Evolutionary conservation across 2,888 invertebrate genomes (phyloP).

Genomic region (Ectemnius lituratus): DNA sequence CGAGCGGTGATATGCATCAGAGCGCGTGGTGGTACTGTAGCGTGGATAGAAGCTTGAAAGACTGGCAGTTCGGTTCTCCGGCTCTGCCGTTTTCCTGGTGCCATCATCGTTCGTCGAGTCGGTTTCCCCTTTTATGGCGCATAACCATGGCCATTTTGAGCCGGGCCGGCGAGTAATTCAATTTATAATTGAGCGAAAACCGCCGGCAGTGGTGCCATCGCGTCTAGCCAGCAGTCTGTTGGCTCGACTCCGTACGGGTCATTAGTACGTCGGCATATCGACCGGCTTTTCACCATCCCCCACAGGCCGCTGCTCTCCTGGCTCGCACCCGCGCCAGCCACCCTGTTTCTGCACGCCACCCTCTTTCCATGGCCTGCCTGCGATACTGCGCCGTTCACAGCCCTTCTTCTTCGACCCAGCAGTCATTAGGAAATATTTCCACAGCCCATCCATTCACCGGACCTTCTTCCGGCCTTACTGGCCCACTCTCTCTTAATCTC

Average conservation of each 20-base stretch:
- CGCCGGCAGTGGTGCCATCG: constrained; percentile 71
- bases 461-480: constrained; percentile 47
- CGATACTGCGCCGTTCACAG: constrained; percentile 22
- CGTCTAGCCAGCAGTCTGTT: constrained; percentile 75
- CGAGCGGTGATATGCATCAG: constrained; percentile 3
- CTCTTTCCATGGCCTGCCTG: constrained; percentile 28
- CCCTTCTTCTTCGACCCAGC: constrained; percentile 45
- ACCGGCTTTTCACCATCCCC: constrained; percentile 60
- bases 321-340: constrained; percentile 19
- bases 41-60: constrained; percentile 27
- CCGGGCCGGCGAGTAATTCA: constrained; percentile 67
- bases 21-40: not conserved
- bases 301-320: constrained; percentile 21
- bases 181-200: constrained; percentile 76
- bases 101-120: constrained; percentile 40
- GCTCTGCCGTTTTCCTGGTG: constrained; percentile 19
- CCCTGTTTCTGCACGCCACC: constrained; percentile 19
- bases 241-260: constrained; percentile 73
- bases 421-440: constrained; percentile 75
- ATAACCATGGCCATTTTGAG: constrained; percentile 65
- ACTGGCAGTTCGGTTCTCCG: constrained; percentile 30
- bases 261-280: constrained; percentile 76
- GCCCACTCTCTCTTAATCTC: constrained; percentile 1
- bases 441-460: constrained; percentile 70
- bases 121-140: constrained; percentile 61